Evolutionary conservation across 2,888 invertebrate genomes (phyloP).

Genomic region (Antheraea assamensis): DNA sequence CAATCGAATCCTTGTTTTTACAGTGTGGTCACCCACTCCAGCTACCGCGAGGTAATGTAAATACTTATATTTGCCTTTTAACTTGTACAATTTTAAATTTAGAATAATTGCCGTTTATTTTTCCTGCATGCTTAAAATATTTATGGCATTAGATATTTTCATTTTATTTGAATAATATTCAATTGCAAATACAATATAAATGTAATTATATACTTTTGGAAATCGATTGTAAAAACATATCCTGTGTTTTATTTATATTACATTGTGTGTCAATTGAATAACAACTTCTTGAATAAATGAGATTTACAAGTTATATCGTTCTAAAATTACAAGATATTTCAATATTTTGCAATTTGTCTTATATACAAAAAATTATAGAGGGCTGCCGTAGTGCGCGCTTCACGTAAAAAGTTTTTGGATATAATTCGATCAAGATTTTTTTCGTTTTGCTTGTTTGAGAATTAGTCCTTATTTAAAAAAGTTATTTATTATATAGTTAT

Average conservation of each 20-base stretch:
- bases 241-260: background rate
- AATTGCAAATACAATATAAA: background rate
- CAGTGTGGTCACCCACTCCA: slow-evolving; percentile 10
- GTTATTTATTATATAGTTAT: no score
- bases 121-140: background rate
- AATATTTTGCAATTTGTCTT: no score
- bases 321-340: no score
- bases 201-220: background rate
- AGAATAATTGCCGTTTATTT: background rate
- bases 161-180: background rate
- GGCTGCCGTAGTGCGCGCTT: no score
- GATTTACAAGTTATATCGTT: background rate
- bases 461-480: no score
- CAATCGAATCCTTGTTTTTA: slow-evolving; percentile 10
- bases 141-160: background rate
- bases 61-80: background rate
- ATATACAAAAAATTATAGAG: no score
- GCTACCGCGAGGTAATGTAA: background rate
- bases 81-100: background rate
- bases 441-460: no score
- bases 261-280: background rate
- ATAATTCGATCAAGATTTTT: no score
- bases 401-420: no score
- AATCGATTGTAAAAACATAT: background rate
- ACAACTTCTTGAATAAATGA: background rate